phyloP scores from a whole-genome alignment of 2,888 invertebrate species.

The Drymonia ruficornis region DNA sequence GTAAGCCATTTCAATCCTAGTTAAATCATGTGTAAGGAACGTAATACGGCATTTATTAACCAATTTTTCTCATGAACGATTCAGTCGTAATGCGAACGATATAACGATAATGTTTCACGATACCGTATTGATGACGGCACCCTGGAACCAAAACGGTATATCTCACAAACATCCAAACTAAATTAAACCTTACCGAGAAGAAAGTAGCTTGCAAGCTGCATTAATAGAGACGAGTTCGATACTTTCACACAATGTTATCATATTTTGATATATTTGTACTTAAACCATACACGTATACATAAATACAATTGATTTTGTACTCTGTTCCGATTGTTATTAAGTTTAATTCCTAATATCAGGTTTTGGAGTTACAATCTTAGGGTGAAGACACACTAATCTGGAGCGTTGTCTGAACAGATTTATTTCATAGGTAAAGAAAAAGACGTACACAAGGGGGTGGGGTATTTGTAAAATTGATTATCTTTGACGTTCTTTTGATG shows the following conservation, averaged over 20 bases:
- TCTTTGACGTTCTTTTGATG: constrained; percentile 77
- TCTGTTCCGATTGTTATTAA: fast-evolving
- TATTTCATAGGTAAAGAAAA: constrained; percentile 72
- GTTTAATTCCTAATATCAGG: constrained; percentile 15
- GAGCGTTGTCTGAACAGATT: constrained; percentile 63
- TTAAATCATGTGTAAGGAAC: constrained; percentile 30
- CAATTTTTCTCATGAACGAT: constrained; percentile 80
- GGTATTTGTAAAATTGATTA: constrained; percentile 83
- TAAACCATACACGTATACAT: neutral
- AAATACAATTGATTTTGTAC: constrained; percentile 15
- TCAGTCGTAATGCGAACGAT: constrained; percentile 71
- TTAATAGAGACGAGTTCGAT: constrained; percentile 77
- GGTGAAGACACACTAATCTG: constrained; percentile 26
- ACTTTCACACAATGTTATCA: constrained; percentile 74
- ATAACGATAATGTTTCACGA: constrained; percentile 75
- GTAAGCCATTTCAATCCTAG: no score
- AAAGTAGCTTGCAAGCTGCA: constrained; percentile 21
- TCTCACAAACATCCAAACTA: constrained; percentile 5
- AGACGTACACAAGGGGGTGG: constrained; percentile 53
- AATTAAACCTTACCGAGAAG: constrained; percentile 32
- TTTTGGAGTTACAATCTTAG: constrained; percentile 24
- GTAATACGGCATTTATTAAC: constrained; percentile 70
- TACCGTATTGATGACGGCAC: constrained; percentile 72
- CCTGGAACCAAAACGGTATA: constrained; percentile 42
- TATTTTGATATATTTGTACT: constrained; percentile 48